Percentiles rank a stretch among this genome's conserved stretches.
Conservation (phyloP, 2,113 vertebrate species). For the Scytalopus superciliaris region DNA sequence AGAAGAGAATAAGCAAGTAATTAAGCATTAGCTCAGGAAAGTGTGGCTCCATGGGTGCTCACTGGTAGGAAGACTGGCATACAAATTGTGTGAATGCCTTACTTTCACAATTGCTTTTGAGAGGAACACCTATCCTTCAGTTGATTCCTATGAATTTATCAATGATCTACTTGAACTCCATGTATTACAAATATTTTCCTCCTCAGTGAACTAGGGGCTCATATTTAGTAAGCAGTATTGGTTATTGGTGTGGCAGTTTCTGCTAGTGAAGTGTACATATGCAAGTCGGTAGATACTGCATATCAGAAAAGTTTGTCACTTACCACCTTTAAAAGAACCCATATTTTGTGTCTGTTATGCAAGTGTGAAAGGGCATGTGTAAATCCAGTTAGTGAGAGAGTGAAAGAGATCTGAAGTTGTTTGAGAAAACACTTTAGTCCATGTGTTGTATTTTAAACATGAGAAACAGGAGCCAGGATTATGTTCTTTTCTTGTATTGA, state of each 20-base stretch:
- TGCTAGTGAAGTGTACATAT: not conserved
- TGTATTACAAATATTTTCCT: not conserved
- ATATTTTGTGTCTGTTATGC: not conserved
- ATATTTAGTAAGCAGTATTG: not conserved
- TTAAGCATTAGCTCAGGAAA: not conserved
- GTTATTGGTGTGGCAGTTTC: not conserved
- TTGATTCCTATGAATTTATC: not conserved
- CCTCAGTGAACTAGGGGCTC: not conserved
- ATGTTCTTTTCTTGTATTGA: not conserved
- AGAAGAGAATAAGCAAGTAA: not conserved
- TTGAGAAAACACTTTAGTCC: not conserved
- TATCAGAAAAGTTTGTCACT: not conserved
- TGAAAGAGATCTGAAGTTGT: not conserved
- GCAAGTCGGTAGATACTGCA: not conserved
- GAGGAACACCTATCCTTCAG: not conserved
- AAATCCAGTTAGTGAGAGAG: not conserved
- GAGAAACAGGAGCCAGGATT: not conserved
- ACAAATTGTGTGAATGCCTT: not conserved
- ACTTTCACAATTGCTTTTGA: not conserved
- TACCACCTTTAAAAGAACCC: not conserved
- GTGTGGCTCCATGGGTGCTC: not conserved
- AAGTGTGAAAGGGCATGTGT: not conserved
- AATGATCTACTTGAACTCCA: rapidly evolving
- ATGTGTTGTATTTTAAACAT: not conserved
- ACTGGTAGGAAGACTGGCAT: not conserved